Evolutionary conservation across 2,888 invertebrate species (phyloP).

Genomic region (Trichopria drosophilae): DNA sequence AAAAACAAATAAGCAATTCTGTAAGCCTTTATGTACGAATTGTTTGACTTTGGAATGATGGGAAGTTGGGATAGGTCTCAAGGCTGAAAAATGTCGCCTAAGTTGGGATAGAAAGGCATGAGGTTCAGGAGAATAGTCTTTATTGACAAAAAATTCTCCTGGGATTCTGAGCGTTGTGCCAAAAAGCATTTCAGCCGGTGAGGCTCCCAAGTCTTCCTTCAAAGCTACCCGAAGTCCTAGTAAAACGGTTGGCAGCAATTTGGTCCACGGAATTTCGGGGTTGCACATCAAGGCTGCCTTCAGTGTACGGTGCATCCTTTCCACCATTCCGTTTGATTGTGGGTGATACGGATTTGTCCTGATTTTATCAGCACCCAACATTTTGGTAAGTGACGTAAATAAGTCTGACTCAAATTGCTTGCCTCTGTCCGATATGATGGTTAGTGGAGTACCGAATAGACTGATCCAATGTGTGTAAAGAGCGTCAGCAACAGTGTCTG

Average conservation of each 20-base stretch:
- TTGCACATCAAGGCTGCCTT: constrained; percentile 21
- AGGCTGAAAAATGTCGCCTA: constrained; percentile 3
- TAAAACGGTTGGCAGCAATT: constrained; percentile 10
- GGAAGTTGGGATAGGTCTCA: constrained; percentile 11
- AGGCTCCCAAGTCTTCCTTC: constrained; percentile 22
- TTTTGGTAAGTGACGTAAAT: too few relatives aligned
- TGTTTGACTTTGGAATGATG: constrained; percentile 11
- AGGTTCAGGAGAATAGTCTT: constrained; percentile 9
- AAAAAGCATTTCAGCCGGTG: constrained; percentile 11
- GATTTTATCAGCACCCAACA: too few relatives aligned
- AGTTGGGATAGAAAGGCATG: constrained; percentile 11
- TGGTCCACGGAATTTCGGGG: constrained; percentile 2
- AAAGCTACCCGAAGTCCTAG: constrained; percentile 15
- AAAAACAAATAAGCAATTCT: constrained; percentile 3
- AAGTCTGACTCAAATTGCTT: too few relatives aligned
- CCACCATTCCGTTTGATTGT: constrained; percentile 13
- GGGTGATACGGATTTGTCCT: constrained; percentile 16
- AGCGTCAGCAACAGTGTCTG: too few relatives aligned
- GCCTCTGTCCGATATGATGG: too few relatives aligned
- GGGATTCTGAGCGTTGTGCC: constrained; percentile 19
- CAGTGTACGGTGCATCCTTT: constrained; percentile 16
- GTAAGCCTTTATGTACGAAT: constrained; percentile 11
- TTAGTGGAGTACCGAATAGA: too few relatives aligned
- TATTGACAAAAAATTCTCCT: constrained; percentile 25
- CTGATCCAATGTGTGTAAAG: too few relatives aligned